phyloP scores from a whole-genome alignment of 2,113 vertebrate genomes.

The Odontophorus gujanensis region DNA sequence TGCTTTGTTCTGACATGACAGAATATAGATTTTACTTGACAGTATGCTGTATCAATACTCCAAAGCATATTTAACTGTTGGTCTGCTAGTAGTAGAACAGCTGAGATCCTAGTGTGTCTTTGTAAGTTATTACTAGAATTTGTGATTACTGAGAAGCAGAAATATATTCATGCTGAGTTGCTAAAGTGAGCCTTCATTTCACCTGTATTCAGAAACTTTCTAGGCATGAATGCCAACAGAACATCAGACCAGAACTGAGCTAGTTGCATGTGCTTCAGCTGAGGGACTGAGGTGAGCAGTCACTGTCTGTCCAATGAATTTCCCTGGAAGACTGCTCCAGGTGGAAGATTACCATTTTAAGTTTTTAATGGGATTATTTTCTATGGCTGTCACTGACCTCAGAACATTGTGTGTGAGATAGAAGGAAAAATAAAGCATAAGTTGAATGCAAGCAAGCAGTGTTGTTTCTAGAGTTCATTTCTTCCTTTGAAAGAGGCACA shows the following conservation, averaged over 20 bases:
- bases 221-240: neutral
- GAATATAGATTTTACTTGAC: neutral
- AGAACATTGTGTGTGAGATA: neutral
- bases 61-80: neutral
- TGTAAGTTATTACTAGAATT: neutral
- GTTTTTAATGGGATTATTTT: neutral
- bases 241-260: neutral
- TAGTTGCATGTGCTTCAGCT: neutral
- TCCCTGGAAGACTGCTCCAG: neutral
- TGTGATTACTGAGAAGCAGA: neutral
- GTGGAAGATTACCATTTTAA: neutral
- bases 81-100: neutral
- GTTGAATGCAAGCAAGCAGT: neutral
- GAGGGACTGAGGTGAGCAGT: neutral
- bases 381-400: neutral
- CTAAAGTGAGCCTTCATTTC: neutral
- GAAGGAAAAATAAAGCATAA: neutral
- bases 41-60: neutral
- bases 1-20: neutral
- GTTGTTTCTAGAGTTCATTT: neutral
- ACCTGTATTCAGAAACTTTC: neutral
- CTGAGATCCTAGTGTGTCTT: neutral
- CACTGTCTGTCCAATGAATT: neutral
- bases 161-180: neutral
- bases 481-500: accelerated